Evolutionary conservation across 2,888 invertebrate genomes (phyloP).

Genomic region (Caenorhabditis uteleia): DNA sequence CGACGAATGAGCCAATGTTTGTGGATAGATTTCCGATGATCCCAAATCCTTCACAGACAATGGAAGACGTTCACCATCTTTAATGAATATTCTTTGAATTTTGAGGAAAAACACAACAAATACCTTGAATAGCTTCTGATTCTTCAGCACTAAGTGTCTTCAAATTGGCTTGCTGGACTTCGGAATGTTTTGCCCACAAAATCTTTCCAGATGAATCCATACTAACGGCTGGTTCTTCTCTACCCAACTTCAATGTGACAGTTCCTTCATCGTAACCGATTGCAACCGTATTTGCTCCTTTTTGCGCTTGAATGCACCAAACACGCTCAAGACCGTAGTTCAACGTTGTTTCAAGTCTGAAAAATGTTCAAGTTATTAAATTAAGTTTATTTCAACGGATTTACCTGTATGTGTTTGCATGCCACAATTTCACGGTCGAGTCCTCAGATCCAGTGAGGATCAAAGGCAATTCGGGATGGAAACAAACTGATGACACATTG

Average conservation of each 20-base stretch:
- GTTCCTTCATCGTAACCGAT: conserved; percentile 97
- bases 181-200: conserved; percentile 97
- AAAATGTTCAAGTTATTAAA: conserved; percentile 1
- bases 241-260: conserved; percentile 88
- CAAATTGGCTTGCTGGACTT: conserved; percentile 81
- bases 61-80: conserved; percentile 88
- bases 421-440: conserved; percentile 87
- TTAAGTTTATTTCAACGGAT: not conserved
- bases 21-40: conserved; percentile 97
- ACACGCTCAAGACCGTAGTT: conserved; percentile 98
- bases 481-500: conserved; percentile 87
- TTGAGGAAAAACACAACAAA: not conserved
- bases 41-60: conserved; percentile 98
- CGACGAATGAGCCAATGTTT: conserved; percentile 96
- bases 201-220: conserved; percentile 99
- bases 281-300: conserved; percentile 76
- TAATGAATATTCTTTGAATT: conserved; percentile 3
- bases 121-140: conserved; percentile 60
- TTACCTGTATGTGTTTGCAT: conserved; percentile 88
- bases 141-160: conserved; percentile 65
- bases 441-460: conserved; percentile 89
- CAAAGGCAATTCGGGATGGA: conserved; percentile 97
- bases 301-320: conserved; percentile 81
- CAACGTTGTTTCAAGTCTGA: conserved; percentile 84
- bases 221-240: conserved; percentile 95